Base-by-base conservation (phyloP, 2,113 vertebrate species). In the Psilopsiagon aymara region DNA sequence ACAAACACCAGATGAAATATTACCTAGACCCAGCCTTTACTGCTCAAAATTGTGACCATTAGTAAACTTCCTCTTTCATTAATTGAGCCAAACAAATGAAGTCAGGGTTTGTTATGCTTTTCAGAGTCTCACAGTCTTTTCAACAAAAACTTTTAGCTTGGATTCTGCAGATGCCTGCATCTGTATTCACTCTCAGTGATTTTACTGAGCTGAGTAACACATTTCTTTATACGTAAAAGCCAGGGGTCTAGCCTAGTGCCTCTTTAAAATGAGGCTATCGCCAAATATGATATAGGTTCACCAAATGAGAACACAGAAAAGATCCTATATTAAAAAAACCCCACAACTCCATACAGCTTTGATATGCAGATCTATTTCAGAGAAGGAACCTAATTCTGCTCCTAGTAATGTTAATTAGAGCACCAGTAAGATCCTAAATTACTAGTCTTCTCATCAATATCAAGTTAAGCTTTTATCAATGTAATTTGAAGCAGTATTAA, bases 401-500 rank as follows among this genome's bases (percentile, higher is more conserved):
- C 73, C 47, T 57, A 69, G 29, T 75, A 60, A 92, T 90, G 69
- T 90, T 90, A 94, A 95, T 81, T 91, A 91, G 57, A 89, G 28
- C 53, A 91, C 84, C 47, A 88, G 59, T 44, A 84, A 93, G 66
- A 43, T 82, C 74, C 95, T 92, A 82, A 95, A 87, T 95, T 89
- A 64, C n/a, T 52, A 41, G 47, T 57, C 44, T 63, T 86, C 94
- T 87, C 91, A 94, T 96, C 95, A 87, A 96, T 96, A 96, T 49
- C 44, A 66, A 91, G 62, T 76, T 84, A 93, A 95, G 91, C 92
- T 93, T 96, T 92, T 96, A 96, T 88, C 92, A 94, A 96, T 96
- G 92, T 60, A 88, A 95, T 96, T 93, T 86, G 80, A 95, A 90
- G 80, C 57, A 66, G 88, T 41, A 94, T 94, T 87, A 92, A 92